Conservation (phyloP, 2,888 invertebrate species). For the Aleiodes testaceus region DNA sequence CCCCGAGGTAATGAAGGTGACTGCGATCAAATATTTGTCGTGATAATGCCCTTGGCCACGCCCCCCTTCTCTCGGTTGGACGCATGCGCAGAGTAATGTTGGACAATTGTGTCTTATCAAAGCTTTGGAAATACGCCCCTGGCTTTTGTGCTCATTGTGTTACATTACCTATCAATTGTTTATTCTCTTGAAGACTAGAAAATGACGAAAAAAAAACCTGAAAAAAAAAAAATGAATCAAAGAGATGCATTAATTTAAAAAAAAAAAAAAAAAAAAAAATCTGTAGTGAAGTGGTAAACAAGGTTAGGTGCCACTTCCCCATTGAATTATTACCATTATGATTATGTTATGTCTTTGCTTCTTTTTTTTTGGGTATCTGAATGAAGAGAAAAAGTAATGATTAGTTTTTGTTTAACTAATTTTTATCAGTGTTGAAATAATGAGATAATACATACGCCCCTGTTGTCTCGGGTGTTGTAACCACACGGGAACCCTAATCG, state of each 20-base stretch:
- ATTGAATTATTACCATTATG: too few species aligned
- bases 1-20: not conserved
- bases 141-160: conserved; percentile 42
- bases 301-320: too few species aligned
- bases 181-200: not conserved
- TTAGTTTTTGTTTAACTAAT: not conserved
- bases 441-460: not conserved
- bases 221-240: not conserved
- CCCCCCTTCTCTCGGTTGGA: conserved; percentile 38
- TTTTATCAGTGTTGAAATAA: not conserved
- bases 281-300: too few species aligned
- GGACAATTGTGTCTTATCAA: conserved; percentile 40
- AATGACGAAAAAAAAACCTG: not conserved
- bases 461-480: conserved; percentile 21
- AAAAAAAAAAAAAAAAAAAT: too few species aligned
- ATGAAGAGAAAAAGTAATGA: conserved; percentile 5
- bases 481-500: conserved; percentile 51
- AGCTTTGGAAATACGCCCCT: conserved; percentile 46
- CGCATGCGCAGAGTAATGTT: conserved; percentile 48
- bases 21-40: conserved; percentile 7
- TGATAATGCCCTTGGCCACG: conserved; percentile 11
- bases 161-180: conserved; percentile 32
- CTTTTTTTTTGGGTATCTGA: too few species aligned
- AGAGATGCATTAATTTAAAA: too few species aligned
- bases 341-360: too few species aligned